Percentiles rank a stretch among this genome's conserved stretches.
phyloP scores from a whole-genome alignment of 2,888 invertebrate species.

The Allolobophora icterica region DNA sequence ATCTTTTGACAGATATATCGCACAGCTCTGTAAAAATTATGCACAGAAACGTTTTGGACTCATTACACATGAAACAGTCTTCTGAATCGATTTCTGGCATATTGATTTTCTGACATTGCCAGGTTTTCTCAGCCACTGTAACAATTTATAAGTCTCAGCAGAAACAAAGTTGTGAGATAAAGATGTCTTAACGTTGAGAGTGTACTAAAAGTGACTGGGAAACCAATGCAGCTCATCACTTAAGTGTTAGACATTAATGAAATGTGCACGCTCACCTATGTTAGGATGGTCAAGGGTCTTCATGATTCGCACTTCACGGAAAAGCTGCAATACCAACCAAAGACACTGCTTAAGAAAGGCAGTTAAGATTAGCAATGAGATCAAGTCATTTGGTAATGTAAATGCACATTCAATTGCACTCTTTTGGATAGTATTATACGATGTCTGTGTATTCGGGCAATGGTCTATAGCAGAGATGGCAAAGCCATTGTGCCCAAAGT shows the following conservation, averaged over 20 bases:
- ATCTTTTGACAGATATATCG: too few relatives aligned
- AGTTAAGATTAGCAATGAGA: not conserved
- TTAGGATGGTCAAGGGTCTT: constrained; percentile 67
- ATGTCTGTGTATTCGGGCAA: not conserved
- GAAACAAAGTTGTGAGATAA: not conserved
- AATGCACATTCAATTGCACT: not conserved
- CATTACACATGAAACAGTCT: not conserved
- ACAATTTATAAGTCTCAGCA: not conserved
- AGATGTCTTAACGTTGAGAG: too few relatives aligned
- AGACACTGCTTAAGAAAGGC: not conserved
- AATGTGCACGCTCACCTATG: constrained; percentile 55
- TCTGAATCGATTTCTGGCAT: not conserved
- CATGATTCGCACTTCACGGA: constrained; percentile 70
- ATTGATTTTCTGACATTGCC: not conserved
- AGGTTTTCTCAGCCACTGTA: not conserved
- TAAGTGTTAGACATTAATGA: not conserved
- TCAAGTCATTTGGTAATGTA: not conserved
- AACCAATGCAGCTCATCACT: too few relatives aligned
- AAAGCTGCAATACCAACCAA: constrained; percentile 44
- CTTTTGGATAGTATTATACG: not conserved
- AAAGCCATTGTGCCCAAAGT: too few relatives aligned
- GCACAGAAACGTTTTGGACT: not conserved
- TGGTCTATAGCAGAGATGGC: not conserved
- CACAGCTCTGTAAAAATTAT: not conserved
- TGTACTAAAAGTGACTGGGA: too few relatives aligned